Evolutionary conservation across 2,797 vertebrate species (phyloP).

Genomic region (Heteromormyrus szaboi): DNA sequence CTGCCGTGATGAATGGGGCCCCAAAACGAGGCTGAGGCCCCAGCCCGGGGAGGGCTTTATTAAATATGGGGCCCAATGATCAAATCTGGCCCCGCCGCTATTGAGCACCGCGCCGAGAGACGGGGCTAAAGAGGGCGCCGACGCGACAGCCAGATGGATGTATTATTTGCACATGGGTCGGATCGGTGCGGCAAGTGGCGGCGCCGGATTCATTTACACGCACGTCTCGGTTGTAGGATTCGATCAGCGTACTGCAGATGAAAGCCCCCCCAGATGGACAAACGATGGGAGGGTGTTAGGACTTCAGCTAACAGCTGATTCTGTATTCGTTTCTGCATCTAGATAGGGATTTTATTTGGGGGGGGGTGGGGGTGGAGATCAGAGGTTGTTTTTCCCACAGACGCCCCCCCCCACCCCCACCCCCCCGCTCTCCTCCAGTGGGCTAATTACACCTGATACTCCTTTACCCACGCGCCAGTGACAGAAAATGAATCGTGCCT

Average conservation of each 20-base stretch:
- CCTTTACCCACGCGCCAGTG: background rate
- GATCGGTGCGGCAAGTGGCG: conserved; percentile 30
- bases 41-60: conserved; percentile 42
- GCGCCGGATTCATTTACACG: conserved; percentile 34
- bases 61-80: conserved; percentile 51
- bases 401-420: background rate
- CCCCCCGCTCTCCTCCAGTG: background rate
- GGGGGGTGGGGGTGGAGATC: background rate
- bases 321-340: background rate
- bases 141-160: conserved; percentile 45
- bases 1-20: conserved; percentile 43
- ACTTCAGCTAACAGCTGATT: background rate
- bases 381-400: background rate
- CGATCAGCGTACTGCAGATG: conserved; percentile 29
- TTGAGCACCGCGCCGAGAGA: conserved; percentile 39
- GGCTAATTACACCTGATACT: conserved; percentile 2
- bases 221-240: conserved; percentile 35
- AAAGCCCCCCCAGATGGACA: background rate
- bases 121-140: conserved; percentile 40
- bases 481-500: background rate
- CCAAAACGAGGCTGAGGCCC: conserved; percentile 35
- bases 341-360: background rate
- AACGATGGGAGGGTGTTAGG: background rate
- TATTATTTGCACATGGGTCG: conserved; percentile 39
- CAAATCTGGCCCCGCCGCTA: conserved; percentile 42